Conservation (phyloP, 2,797 vertebrate species). For the Channallabes apus region DNA sequence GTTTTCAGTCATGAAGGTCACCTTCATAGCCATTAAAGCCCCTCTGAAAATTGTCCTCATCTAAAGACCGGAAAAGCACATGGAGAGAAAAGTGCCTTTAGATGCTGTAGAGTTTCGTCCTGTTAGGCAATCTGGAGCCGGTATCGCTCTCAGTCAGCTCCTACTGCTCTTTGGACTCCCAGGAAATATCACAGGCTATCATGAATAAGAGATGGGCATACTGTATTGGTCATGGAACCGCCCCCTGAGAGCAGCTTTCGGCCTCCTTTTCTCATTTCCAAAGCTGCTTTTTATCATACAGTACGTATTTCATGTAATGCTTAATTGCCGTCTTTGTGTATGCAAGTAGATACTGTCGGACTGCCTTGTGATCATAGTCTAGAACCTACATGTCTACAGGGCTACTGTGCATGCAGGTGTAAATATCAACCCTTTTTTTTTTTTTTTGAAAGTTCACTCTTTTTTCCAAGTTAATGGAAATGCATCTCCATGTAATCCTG, state of each 20-base stretch:
- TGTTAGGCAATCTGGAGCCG: constrained; percentile 43
- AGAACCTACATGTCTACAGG: constrained; percentile 29
- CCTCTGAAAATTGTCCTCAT: constrained; percentile 32
- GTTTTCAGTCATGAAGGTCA: constrained; percentile 47
- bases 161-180: constrained; percentile 43
- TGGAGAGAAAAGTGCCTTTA: constrained; percentile 16
- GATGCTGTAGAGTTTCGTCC: constrained; percentile 33
- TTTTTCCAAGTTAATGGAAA: background rate
- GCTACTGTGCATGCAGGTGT: constrained; percentile 20
- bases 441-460: background rate
- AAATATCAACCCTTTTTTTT: background rate
- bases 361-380: background rate
- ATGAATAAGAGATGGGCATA: constrained; percentile 67
- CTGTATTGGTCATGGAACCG: constrained; percentile 53
- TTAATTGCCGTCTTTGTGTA: background rate
- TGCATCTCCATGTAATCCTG: constrained; percentile 16
- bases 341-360: background rate
- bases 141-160: constrained; percentile 48
- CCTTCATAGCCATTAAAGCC: constrained; percentile 37
- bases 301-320: constrained; percentile 32
- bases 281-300: constrained; percentile 41
- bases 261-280: constrained; percentile 49
- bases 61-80: constrained; percentile 15
- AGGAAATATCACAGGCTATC: constrained; percentile 65
- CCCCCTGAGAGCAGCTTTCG: constrained; percentile 48